Conservation (phyloP, 2,797 vertebrate species). For the Sebastes vulpes region DNA sequence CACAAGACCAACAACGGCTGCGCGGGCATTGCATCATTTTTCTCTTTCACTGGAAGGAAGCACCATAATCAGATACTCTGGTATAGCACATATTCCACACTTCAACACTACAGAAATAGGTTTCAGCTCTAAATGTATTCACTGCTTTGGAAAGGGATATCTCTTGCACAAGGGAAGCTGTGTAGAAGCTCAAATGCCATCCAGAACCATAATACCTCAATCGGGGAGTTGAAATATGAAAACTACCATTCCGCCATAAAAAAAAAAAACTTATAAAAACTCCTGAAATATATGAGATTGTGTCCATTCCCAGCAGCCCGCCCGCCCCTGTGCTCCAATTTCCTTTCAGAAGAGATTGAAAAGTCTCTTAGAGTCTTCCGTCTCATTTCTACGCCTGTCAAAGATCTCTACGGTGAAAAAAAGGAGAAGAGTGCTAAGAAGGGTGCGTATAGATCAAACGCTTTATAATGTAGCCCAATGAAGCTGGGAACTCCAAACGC, state of each 20-base stretch:
- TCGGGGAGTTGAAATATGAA: slow-evolving; percentile 68
- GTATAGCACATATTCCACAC: slow-evolving; percentile 1
- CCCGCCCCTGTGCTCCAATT: slow-evolving; percentile 67
- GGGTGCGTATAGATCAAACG: slow-evolving; percentile 78
- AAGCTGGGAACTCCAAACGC: slow-evolving; percentile 71
- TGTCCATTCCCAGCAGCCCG: slow-evolving; percentile 54
- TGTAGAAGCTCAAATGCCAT: slow-evolving; percentile 42
- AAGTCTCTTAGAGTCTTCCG: slow-evolving; percentile 72
- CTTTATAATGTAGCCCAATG: slow-evolving; percentile 79
- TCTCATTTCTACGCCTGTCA: slow-evolving; percentile 81
- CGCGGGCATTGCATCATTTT: slow-evolving; percentile 6
- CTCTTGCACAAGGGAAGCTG: slow-evolving; percentile 28
- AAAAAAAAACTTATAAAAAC: slow-evolving; percentile 44
- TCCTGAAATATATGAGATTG: slow-evolving; percentile 72
- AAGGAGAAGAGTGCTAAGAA: slow-evolving; percentile 59
- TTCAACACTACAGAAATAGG: slow-evolving; percentile 28
- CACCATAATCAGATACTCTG: slow-evolving; percentile 31
- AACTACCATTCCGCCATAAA: slow-evolving; percentile 50
- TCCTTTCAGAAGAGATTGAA: slow-evolving; percentile 79
- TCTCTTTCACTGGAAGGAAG: slow-evolving; percentile 9
- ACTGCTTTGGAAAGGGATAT: slow-evolving; percentile 32
- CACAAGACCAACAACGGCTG: background rate
- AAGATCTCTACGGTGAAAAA: slow-evolving; percentile 60
- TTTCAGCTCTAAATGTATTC: slow-evolving; percentile 39
- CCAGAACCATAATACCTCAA: slow-evolving; percentile 58